phyloP scores from a whole-genome alignment of 2,888 invertebrate genomes.

The Drosophila algonquin region DNA sequence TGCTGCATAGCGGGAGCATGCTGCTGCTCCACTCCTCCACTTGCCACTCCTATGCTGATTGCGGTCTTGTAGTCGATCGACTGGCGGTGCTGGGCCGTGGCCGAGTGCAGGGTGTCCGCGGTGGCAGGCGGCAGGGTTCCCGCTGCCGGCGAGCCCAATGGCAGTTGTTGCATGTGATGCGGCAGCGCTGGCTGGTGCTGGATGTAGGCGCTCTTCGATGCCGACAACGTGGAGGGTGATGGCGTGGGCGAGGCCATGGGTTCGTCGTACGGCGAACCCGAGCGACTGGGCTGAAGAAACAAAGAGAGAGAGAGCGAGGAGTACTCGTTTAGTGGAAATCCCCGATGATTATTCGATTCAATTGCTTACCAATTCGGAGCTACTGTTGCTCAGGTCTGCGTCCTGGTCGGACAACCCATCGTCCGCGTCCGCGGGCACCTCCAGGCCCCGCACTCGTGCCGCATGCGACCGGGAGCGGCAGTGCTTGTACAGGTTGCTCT shows the following conservation, averaged over 20 bases:
- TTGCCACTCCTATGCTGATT: no score
- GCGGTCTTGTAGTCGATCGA: constrained; percentile 83
- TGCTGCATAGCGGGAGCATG: no score
- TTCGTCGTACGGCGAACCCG: constrained; percentile 83
- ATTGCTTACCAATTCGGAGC: constrained; percentile 82
- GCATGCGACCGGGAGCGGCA: constrained; percentile 90
- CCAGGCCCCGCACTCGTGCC: constrained; percentile 87
- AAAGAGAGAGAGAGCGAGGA: not conserved
- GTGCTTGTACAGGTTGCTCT: constrained; percentile 96
- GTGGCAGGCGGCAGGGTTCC: constrained; percentile 77
- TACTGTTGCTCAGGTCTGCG: constrained; percentile 84
- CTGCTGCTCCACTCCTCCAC: no score
- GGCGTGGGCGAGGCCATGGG: constrained; percentile 69
- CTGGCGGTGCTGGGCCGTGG: constrained; percentile 80
- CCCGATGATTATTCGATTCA: no score
- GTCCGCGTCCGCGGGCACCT: constrained; percentile 85
- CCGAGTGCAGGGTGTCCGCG: constrained; percentile 55
- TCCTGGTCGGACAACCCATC: constrained; percentile 87
- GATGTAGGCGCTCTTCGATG: constrained; percentile 72
- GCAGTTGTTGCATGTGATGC: constrained; percentile 74
- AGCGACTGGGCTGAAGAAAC: constrained; percentile 78
- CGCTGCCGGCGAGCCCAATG: constrained; percentile 80
- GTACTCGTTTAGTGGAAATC: not conserved
- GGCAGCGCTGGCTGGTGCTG: constrained; percentile 65
- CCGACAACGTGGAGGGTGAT: constrained; percentile 72